Conservation (phyloP, 2,888 invertebrate species). For the Leucophenga montana region DNA sequence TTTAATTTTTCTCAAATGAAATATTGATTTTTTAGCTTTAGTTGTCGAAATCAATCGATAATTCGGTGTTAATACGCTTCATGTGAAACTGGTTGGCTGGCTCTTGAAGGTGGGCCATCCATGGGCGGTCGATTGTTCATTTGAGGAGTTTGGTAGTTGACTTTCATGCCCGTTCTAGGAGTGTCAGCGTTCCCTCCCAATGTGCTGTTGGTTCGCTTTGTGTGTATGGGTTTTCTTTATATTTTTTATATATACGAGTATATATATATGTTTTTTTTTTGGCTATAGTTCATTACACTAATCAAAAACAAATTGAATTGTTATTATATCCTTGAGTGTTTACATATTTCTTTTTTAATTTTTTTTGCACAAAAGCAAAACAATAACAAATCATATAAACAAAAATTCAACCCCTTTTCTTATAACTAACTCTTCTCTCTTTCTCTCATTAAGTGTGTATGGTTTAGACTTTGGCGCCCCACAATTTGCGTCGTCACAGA, state of each 20-base stretch:
- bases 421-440: too few species aligned
- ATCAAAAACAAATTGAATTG: slow-evolving; percentile 2
- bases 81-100: slow-evolving; percentile 38
- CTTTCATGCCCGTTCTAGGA: slow-evolving; percentile 2
- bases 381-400: slow-evolving; percentile 20
- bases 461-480: neutral
- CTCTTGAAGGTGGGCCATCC: slow-evolving; percentile 15
- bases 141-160: slow-evolving; percentile 1
- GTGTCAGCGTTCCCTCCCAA: neutral
- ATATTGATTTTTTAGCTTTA: slow-evolving; percentile 43
- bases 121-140: neutral
- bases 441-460: too few species aligned
- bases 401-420: slow-evolving; percentile 22
- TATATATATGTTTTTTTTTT: too few species aligned
- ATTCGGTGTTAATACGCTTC: slow-evolving; percentile 64
- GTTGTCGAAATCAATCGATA: slow-evolving; percentile 67
- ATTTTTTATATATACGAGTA: too few species aligned
- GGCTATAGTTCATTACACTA: neutral
- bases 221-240: too few species aligned
- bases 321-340: neutral
- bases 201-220: too few species aligned
- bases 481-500: slow-evolving; percentile 3
- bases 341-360: neutral
- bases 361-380: slow-evolving; percentile 8
- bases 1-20: slow-evolving; percentile 56